Base-by-base conservation (phyloP, 2,888 invertebrate genomes). In the Melipona bicolor region DNA sequence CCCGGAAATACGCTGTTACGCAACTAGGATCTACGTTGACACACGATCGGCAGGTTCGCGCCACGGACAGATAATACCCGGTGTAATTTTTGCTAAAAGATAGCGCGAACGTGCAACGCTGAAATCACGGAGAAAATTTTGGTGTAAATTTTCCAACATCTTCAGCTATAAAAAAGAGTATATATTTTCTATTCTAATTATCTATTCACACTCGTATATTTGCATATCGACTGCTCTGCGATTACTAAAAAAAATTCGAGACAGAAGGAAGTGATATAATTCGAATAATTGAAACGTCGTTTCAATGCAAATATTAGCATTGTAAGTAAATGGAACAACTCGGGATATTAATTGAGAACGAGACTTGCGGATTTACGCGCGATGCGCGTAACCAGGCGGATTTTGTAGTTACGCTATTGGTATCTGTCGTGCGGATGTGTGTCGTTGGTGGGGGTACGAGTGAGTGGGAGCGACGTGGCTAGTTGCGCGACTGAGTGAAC, bases 391-490 rank as follows among this genome's bases (percentile, higher is more conserved):
- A 32, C 15, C 59, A 36, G 24, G 11, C 50, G 13, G 21, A 54
- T 59, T 43, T 52, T 19, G 27, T 76, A 21, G 82, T 50, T 83
- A 81, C 85, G 77, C 79, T 85, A 83, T 87, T 88, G 85, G 87
- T 59, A 68, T 85, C 78, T 67, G 77, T 77, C 68, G 84, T 82
- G 81, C 84, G 82, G 85, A 85, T 87, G 85, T 81, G 81, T 84
- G 83, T 71, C 74, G 77, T 68, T 43, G 56, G 70, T 50, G 75
- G 24, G 69, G 73, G 43, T 56, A 56, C 69, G 70, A 73, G 77
- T 36, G 84, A 82, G 83, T 85, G 80, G 79, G 87, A 88, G 85
- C 81, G 84, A 82, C 79, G 84, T 79, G 85, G 79, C 56, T 77
- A 82, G 81, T 82, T 82, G 81, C 69, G 81, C 81, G 81, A 69